Base-by-base conservation (phyloP, 1,140 invertebrate species). In the Sipha flava region DNA sequence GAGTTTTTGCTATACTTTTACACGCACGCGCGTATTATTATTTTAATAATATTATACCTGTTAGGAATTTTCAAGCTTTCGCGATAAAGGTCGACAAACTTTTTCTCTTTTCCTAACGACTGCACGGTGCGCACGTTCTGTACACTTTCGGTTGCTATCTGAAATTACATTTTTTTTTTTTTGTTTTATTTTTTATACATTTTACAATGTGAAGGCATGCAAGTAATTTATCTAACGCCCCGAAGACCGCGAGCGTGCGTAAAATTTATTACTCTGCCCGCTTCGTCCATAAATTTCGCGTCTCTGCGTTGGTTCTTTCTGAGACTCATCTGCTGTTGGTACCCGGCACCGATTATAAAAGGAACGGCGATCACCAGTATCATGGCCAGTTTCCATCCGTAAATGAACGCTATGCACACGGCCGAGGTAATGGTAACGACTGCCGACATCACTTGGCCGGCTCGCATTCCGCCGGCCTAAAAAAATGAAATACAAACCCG, bases 111-210 rank as follows among this genome's bases (percentile, higher is more conserved):
- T 1, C 91, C 90, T 23, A 95, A 83, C 1, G 92, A 89, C 12
- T 90, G 92, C 1, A 95, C 93, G 1, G 93, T 95, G 81, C 91
- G 86, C 7, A 94, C 90, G 83, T 94, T 94, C 26, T 90, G 88
- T 14, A 95, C 90, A 23, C 90, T 90, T 86, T 95, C 93, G 34
- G 92, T 91, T 3, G 93, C 92, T 82, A 93, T 87, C 90, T 92
- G 37, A 52, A 62, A 62, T 64, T n/a, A 70, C 1, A 29, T 45
- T 45, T 45, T 23, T 12, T 12, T 10, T 3, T 64, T n/a, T n/a
- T n/a, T n/a, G n/a, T n/a, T n/a, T n/a, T n/a, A n/a, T n/a, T n/a
- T n/a, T n/a, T n/a, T n/a, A n/a, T n/a, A n/a, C n/a, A n/a, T n/a
- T n/a, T n/a, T n/a, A n/a, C n/a, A n/a, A n/a, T n/a, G n/a, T n/a